Conservation (phyloP, 2,888 invertebrate genomes). For the Drosophila emarginata region DNA sequence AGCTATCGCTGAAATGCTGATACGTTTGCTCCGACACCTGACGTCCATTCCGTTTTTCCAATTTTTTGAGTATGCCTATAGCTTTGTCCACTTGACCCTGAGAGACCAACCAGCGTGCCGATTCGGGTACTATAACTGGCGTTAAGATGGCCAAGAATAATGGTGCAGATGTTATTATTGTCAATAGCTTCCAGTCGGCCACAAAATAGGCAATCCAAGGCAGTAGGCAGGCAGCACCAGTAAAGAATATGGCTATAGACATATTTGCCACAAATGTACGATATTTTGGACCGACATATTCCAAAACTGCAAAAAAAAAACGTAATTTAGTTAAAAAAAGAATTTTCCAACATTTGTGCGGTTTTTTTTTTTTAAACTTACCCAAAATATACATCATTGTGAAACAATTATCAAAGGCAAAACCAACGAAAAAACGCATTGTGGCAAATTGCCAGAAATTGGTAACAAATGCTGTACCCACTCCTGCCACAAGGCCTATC, state of each 20-base stretch:
- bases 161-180: constrained; percentile 91
- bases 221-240: constrained; percentile 89
- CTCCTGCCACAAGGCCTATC: constrained; percentile 87
- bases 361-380: constrained; percentile 82
- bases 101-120: constrained; percentile 94
- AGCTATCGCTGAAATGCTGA: constrained; percentile 87
- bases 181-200: constrained; percentile 90
- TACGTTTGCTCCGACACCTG: constrained; percentile 89
- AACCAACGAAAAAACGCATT: constrained; percentile 92
- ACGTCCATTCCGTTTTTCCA: constrained; percentile 90
- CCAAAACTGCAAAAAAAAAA: constrained; percentile 86
- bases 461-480: constrained; percentile 88
- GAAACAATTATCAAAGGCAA: constrained; percentile 95
- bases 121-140: constrained; percentile 91
- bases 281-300: constrained; percentile 95
- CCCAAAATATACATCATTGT: constrained; percentile 97
- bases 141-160: constrained; percentile 88
- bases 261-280: constrained; percentile 95
- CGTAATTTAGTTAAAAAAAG: not conserved
- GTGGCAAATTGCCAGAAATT: constrained; percentile 90
- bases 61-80: constrained; percentile 89
- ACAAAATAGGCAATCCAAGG: constrained; percentile 93
- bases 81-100: constrained; percentile 92
- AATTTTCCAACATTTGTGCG: not conserved
- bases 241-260: constrained; percentile 95